Evolutionary conservation across 2,113 vertebrate species (phyloP).

Genomic region (Corynorhinus townsendii): DNA sequence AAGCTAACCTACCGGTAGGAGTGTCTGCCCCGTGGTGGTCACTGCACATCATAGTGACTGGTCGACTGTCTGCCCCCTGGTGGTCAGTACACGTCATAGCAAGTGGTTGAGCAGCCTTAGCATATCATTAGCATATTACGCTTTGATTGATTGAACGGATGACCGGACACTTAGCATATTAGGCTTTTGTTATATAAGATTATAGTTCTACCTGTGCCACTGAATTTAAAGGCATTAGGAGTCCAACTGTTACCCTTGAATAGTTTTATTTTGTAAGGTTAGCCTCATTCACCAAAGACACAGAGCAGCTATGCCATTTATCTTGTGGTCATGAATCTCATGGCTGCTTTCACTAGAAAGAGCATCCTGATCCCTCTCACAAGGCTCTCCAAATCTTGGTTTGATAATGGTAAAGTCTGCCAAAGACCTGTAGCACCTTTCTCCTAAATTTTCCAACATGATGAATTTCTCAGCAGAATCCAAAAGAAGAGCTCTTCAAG

Average conservation of each 20-base stretch:
- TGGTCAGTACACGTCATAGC: too few species aligned
- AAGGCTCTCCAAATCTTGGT: not conserved
- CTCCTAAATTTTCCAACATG: not conserved
- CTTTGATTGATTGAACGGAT: too few species aligned
- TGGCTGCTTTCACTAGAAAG: not conserved
- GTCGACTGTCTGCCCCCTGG: too few species aligned
- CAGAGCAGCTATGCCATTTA: not conserved
- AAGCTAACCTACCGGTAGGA: too few species aligned
- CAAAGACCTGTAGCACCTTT: not conserved
- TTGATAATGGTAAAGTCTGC: not conserved
- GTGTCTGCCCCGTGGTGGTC: too few species aligned
- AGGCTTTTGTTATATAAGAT: too few species aligned
- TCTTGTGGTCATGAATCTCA: not conserved
- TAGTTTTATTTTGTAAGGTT: conserved; percentile 16
- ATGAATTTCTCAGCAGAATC: not conserved
- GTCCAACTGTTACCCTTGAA: not conserved
- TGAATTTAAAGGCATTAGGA: not conserved
- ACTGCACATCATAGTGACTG: too few species aligned
- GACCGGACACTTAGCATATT: too few species aligned
- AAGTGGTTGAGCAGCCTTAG: too few species aligned
- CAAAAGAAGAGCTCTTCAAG: not conserved
- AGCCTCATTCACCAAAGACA: not conserved
- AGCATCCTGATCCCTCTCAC: not conserved
- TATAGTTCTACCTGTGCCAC: not conserved
- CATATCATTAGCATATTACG: too few species aligned